A percentile compares a stretch with the other conserved stretches of the same genome.
phyloP scores from a whole-genome alignment of 2,888 invertebrate species.

The Rhodophaea formosa region DNA sequence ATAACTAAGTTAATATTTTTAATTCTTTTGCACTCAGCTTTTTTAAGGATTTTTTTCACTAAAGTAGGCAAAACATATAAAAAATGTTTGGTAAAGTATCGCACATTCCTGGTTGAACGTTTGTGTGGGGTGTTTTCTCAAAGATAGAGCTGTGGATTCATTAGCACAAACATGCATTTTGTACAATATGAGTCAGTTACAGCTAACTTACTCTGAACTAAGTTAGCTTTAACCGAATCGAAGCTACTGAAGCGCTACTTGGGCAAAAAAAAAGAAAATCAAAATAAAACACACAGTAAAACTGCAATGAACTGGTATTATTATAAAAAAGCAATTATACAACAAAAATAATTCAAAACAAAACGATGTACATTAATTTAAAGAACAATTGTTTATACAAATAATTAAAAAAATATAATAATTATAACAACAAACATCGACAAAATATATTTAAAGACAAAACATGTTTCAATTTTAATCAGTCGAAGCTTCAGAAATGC shows the following conservation, averaged over 20 bases:
- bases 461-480: constrained; percentile 78
- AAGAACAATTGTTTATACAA: constrained; percentile 87
- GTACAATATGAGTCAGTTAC: constrained; percentile 35
- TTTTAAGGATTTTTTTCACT: too few relatives aligned
- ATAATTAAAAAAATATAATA: constrained; percentile 84
- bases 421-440: constrained; percentile 83
- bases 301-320: constrained; percentile 88
- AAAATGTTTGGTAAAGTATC: not conserved
- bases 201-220: constrained; percentile 49
- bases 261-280: constrained; percentile 63
- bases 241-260: constrained; percentile 61
- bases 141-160: constrained; percentile 35
- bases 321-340: constrained; percentile 88
- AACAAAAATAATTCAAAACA: constrained; percentile 88
- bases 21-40: too few relatives aligned
- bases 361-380: constrained; percentile 89
- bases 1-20: too few relatives aligned
- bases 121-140: not conserved
- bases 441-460: constrained; percentile 81
- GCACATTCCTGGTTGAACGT: not conserved
- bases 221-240: constrained; percentile 44
- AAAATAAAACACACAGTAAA: constrained; percentile 84
- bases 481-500: constrained; percentile 79
- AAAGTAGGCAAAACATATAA: not conserved
- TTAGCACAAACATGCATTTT: constrained; percentile 67